phyloP scores from a whole-genome alignment of 2,888 invertebrate species.

The Orthonychiurus folsomi region DNA sequence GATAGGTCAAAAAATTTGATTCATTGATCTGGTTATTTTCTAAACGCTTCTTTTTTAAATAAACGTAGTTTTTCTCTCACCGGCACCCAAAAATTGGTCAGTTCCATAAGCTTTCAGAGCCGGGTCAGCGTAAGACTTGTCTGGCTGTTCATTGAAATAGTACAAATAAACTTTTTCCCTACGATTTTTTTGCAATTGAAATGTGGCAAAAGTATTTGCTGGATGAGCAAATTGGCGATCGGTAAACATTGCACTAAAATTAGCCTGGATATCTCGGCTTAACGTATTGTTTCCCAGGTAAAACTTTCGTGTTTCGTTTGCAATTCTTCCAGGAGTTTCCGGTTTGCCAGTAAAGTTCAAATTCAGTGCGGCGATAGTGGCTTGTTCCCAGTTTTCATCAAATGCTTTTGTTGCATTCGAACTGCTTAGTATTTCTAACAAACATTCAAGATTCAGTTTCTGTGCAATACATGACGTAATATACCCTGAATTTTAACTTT shows the following conservation, averaged over 20 bases:
- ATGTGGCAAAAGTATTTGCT: neutral
- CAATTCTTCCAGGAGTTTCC: neutral
- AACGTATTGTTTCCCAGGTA: neutral
- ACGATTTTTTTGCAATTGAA: neutral
- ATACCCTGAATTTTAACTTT: neutral
- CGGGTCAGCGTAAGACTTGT: neutral
- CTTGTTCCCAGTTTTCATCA: neutral
- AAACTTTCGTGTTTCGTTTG: neutral
- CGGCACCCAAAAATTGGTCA: neutral
- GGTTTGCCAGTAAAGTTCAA: too few relatives aligned
- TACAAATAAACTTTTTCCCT: neutral
- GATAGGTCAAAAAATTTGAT: too few relatives aligned
- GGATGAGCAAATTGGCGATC: slow-evolving; percentile 11
- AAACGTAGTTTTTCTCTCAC: too few relatives aligned
- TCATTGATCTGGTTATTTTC: too few relatives aligned
- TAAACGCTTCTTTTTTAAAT: too few relatives aligned
- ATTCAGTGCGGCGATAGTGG: neutral
- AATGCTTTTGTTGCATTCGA: neutral
- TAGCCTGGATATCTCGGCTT: neutral
- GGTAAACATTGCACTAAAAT: neutral
- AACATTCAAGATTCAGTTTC: neutral
- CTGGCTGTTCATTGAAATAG: neutral
- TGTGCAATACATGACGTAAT: neutral
- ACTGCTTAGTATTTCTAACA: neutral
- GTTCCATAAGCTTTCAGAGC: neutral